Conservation (phyloP, 92 coral and sea anemone genomes). For the Porites lobata region DNA sequence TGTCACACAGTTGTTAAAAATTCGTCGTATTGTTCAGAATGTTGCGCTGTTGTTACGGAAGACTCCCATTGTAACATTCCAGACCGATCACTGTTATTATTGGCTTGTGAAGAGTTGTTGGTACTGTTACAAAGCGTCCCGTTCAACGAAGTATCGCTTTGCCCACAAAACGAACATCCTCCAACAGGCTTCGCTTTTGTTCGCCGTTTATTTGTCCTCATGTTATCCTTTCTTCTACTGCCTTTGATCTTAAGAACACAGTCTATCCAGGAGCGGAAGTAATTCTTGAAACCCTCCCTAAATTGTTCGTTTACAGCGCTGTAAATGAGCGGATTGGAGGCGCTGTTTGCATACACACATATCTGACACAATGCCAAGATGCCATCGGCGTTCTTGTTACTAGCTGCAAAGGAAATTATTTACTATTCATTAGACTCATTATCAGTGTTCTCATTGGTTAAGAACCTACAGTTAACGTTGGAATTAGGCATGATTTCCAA, state of each 20-base stretch:
- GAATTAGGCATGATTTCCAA: too few species aligned
- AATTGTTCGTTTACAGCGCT: slow-evolving; percentile 96
- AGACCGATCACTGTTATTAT: slow-evolving; percentile 12
- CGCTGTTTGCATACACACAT: slow-evolving; percentile 94
- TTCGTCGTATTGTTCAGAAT: neutral
- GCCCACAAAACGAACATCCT: slow-evolving; percentile 37
- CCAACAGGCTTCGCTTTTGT: slow-evolving; percentile 1
- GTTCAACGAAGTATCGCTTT: slow-evolving; percentile 28
- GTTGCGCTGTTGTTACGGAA: neutral
- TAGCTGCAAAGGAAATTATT: slow-evolving; percentile 32
- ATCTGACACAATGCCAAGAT: slow-evolving; percentile 89
- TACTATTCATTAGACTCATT: too few species aligned
- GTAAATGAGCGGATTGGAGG: slow-evolving; percentile 96
- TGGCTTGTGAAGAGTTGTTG: slow-evolving; percentile 7
- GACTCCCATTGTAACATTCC: neutral
- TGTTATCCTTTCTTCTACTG: slow-evolving; percentile 10
- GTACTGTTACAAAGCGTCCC: neutral
- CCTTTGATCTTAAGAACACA: slow-evolving; percentile 53
- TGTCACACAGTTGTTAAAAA: slow-evolving; percentile 24
- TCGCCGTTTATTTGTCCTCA: slow-evolving; percentile 1
- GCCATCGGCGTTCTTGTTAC: slow-evolving; percentile 38
- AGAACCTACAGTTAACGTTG: neutral
- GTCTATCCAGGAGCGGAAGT: slow-evolving; percentile 92
- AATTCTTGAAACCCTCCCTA: slow-evolving; percentile 87
- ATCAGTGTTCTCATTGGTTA: neutral